These are phyloP conservation scores for Sturnira hondurensis DNA, from an alignment of 2,113 vertebrate genomes.

Conservation along the genomic window DNA sequence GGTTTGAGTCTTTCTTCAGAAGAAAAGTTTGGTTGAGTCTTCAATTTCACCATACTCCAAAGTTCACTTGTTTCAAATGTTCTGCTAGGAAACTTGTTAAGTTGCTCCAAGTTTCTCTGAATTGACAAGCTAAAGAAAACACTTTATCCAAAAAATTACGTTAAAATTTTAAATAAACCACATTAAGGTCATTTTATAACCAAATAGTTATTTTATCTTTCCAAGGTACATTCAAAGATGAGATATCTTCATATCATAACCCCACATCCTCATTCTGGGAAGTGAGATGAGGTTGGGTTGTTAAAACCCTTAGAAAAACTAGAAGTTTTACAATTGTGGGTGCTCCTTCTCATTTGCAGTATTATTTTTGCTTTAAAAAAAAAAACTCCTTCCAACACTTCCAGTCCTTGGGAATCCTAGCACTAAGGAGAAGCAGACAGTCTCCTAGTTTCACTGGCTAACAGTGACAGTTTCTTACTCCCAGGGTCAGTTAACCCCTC, in stretches of 20 bases:
- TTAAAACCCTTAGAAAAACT: background rate
- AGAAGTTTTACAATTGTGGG: background rate
- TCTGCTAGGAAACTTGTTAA: background rate
- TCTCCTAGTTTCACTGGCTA: background rate
- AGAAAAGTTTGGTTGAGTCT: slow-evolving; percentile 41
- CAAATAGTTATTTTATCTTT: slow-evolving; percentile 12
- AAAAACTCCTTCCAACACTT: background rate
- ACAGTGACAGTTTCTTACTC: background rate
- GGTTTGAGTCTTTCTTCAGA: slow-evolving; percentile 39
- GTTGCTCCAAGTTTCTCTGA: background rate
- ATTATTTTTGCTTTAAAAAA: background rate
- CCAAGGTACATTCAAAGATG: background rate
- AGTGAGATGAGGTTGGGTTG: background rate
- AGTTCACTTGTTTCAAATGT: slow-evolving; percentile 2
- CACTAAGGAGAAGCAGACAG: background rate
- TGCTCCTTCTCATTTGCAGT: background rate
- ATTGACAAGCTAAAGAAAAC: slow-evolving; percentile 23
- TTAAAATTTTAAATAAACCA: background rate
- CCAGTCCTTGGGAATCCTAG: background rate
- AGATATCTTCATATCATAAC: background rate
- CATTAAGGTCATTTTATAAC: background rate
- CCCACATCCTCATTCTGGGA: background rate
- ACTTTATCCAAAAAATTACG: background rate
- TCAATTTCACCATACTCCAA: background rate
- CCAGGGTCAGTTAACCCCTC: slow-evolving; percentile 34